Evolutionary conservation across 2,888 invertebrate genomes (phyloP), one percentile per base, ranked within the genome.

Genomic region (Microplitis manilae): DNA sequence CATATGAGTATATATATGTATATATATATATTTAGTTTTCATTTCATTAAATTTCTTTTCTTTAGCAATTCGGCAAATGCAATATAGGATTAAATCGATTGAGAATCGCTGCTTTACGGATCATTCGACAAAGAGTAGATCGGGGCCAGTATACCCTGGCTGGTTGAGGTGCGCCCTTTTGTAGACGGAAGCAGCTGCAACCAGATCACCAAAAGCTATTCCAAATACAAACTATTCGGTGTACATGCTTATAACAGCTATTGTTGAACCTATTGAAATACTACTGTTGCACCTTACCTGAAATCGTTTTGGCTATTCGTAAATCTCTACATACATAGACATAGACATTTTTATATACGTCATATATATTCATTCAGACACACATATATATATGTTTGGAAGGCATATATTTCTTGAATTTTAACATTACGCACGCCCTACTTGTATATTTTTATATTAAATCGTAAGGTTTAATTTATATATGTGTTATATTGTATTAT

Each of bases 281-380:
- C 79, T 80, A 82, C 79, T 80, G 83, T 82, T 83, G 80, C 83
- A 83, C 83, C 82, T 83, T 82, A 80, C 81, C 77, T 64, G 73
- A 60, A 9, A 65, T 70, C 70, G 73, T 71, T 69, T 60, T 62
- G 59, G 71, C 65, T 68, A 75, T 68, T 68, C 61, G 30, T 40
- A n/a, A 40, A 9, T 60, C 41, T 15, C 40, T 8, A 68, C n/a
- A 13, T 38, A 30, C 30, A 67, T 60, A 68, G 70, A 50, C 50
- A 50, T 50, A 50, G 2, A 50, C 50, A 50, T 20, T 20, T 20
- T 20, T 20, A 38, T 6, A 67, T 9, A 67, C 30, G n/a, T 17
- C 17, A 67, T 8, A n/a, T 8, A 40, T 20, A 65, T 20, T 15
- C 61, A 61, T 13, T 6, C 13, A 61, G 1, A 61, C 30, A 40